Conservation (phyloP, 1,140 invertebrate species). For the honey bee (Apis mellifera) region DNA sequence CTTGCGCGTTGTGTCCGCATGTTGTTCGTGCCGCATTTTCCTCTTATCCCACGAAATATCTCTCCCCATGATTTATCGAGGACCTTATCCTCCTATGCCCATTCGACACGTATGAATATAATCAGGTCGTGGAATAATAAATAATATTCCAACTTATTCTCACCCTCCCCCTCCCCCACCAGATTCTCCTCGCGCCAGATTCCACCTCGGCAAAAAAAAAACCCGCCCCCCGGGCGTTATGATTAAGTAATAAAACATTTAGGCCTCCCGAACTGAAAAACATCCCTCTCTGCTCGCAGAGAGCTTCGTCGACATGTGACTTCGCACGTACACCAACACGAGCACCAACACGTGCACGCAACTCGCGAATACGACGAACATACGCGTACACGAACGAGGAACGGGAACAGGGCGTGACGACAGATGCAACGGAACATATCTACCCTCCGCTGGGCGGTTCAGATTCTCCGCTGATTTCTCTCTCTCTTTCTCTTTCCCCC, state of each 20-base stretch:
- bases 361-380: neutral
- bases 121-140: conserved; percentile 56
- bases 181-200: conserved; percentile 28
- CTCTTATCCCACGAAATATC: conserved; percentile 11
- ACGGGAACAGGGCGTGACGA: conserved; percentile 74
- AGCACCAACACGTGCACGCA: neutral
- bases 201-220: conserved; percentile 27
- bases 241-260: conserved; percentile 81
- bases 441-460: conserved; percentile 72
- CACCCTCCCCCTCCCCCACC: neutral
- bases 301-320: conserved; percentile 59
- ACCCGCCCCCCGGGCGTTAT: conserved; percentile 71
- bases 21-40: neutral
- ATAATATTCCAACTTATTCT: conserved; percentile 41
- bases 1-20: neutral
- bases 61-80: conserved; percentile 33
- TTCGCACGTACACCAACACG: conserved; percentile 55
- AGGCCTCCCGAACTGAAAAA: conserved; percentile 73
- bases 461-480: conserved; percentile 70
- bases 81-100: conserved; percentile 4
- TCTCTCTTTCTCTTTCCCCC: conserved; percentile 20
- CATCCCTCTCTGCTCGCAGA: conserved; percentile 66
- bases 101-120: conserved; percentile 64
- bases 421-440: conserved; percentile 79
- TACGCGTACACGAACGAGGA: conserved; percentile 41